Conservation (phyloP, 2,113 vertebrate genomes). For the Asarcornis scutulata region DNA sequence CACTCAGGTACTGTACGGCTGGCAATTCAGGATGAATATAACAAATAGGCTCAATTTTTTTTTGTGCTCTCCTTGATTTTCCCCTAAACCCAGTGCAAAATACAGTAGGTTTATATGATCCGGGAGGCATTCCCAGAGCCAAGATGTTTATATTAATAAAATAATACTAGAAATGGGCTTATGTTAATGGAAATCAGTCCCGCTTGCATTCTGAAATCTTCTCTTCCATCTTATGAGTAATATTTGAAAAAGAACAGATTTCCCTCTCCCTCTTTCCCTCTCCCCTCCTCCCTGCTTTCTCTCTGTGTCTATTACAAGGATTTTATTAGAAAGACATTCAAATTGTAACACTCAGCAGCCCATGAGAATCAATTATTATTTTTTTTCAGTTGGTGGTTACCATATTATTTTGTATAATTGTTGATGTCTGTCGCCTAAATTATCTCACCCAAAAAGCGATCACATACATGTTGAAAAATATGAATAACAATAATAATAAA, state of each 20-base stretch:
- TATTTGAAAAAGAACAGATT: slow-evolving; percentile 21
- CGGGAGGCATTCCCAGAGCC: background rate
- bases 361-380: slow-evolving; percentile 57
- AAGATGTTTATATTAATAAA: slow-evolving; percentile 48
- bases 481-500: background rate
- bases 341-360: slow-evolving; percentile 46
- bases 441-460: slow-evolving; percentile 8
- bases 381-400: slow-evolving; percentile 41
- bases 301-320: slow-evolving; percentile 3
- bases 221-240: slow-evolving; percentile 2
- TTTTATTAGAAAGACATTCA: slow-evolving; percentile 58
- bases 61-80: background rate
- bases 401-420: slow-evolving; percentile 70
- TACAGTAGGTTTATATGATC: background rate
- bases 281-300: background rate
- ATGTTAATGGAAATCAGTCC: slow-evolving; percentile 29
- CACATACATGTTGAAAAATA: background rate
- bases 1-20: background rate
- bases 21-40: slow-evolving; percentile 1
- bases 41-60: slow-evolving; percentile 18
- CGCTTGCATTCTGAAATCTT: slow-evolving; percentile 34
- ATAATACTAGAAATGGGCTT: slow-evolving; percentile 35
- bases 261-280: background rate
- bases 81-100: background rate
- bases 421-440: slow-evolving; percentile 61